These are phyloP conservation scores for Clarias platycephalus DNA, from an alignment of 2,797 vertebrate genomes.

Conservation along the genomic window DNA sequence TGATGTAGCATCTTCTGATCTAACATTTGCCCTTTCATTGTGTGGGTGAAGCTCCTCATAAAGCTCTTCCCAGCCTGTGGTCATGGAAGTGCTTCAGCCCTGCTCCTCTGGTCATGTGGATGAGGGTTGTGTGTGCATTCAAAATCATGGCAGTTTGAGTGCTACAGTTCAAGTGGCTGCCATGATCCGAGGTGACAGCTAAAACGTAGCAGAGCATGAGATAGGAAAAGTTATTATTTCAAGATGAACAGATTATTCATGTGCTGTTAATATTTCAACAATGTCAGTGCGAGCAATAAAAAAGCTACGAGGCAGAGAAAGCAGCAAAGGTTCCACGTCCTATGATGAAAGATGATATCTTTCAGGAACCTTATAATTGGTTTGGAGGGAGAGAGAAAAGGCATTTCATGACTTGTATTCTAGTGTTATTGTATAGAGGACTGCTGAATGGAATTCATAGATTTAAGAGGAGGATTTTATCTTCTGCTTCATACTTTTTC, in stretches of 20 bases:
- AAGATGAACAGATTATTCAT: constrained; percentile 52
- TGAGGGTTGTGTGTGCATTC: constrained; percentile 24
- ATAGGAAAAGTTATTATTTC: constrained; percentile 43
- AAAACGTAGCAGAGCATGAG: constrained; percentile 25
- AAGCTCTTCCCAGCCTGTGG: constrained; percentile 36
- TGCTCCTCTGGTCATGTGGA: constrained; percentile 28
- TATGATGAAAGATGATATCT: constrained; percentile 47
- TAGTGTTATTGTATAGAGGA: constrained; percentile 30
- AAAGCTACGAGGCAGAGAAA: constrained; percentile 33
- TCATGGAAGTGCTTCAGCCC: constrained; percentile 43
- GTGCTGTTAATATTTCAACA: constrained; percentile 51
- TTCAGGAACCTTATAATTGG: constrained; percentile 43
- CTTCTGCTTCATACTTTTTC: constrained; percentile 23
- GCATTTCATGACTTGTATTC: constrained; percentile 33
- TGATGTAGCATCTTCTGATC: constrained; percentile 39
- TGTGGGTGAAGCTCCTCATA: constrained; percentile 35
- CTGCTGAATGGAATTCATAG: constrained; percentile 15
- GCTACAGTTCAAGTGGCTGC: constrained; percentile 44
- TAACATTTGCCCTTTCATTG: constrained; percentile 47
- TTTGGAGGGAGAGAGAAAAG: constrained; percentile 16
- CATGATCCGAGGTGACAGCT: constrained; percentile 41
- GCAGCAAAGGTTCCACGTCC: constrained; percentile 28
- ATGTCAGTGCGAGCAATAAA: constrained; percentile 33
- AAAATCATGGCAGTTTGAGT: constrained; percentile 33
- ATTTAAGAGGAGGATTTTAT: constrained; percentile 17